Conservation (phyloP, 37 sponge, comb jelly and placozoan genomes). For the Diacarnus erythraeanus region DNA sequence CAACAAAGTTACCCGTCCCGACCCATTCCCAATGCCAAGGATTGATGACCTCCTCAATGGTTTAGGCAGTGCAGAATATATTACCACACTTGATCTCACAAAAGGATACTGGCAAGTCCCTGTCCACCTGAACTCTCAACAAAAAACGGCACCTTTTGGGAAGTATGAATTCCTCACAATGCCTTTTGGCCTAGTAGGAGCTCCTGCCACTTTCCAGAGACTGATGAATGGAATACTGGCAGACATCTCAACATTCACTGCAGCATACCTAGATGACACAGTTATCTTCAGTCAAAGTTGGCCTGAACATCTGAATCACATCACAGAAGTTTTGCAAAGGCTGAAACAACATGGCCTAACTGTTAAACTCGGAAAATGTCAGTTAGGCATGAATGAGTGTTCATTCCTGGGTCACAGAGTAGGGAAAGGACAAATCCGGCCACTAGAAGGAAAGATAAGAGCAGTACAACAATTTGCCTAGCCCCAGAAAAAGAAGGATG, state of each 20-base stretch:
- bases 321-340: neutral
- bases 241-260: neutral
- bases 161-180: neutral
- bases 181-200: neutral
- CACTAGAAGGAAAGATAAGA: neutral
- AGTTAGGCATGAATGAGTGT: neutral
- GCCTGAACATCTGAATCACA: neutral
- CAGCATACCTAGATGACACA: too few relatives aligned
- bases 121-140: slow-evolving; percentile 3
- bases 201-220: neutral
- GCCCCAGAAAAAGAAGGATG: neutral
- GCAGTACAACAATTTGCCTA: neutral
- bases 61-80: slow-evolving; percentile 27
- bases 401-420: neutral
- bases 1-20: neutral
- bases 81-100: slow-evolving; percentile 39
- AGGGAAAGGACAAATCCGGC: neutral
- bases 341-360: too few relatives aligned
- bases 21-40: slow-evolving; percentile 39
- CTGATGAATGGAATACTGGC: neutral
- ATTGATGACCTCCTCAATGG: slow-evolving; percentile 34
- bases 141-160: neutral
- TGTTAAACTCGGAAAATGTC: neutral
- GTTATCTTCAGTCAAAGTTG: neutral
- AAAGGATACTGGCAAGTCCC: slow-evolving; percentile 57